Evolutionary conservation across 2,113 vertebrate genomes (phyloP).

Genomic region (Engystomops pustulosus): DNA sequence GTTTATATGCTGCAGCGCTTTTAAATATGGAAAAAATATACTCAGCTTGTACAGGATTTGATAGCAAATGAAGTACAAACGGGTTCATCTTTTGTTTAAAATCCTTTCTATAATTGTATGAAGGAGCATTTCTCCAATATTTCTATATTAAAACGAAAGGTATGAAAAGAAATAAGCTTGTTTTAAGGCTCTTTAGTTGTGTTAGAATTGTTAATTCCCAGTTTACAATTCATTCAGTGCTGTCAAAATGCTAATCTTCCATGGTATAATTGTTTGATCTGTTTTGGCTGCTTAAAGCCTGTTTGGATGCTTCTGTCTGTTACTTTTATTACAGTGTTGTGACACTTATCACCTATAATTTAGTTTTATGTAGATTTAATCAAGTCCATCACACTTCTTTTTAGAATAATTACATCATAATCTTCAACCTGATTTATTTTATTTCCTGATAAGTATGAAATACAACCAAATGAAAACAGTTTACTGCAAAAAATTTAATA

Average conservation of each 20-base stretch:
- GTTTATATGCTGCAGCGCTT: too few relatives aligned
- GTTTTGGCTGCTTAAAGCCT: constrained; percentile 6
- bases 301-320: constrained; percentile 16
- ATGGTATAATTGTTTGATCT: constrained; percentile 40
- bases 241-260: constrained; percentile 31
- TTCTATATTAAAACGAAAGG: too few relatives aligned
- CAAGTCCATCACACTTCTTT: constrained; percentile 14
- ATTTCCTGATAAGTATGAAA: background rate
- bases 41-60: too few relatives aligned
- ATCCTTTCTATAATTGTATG: background rate
- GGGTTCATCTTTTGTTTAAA: too few relatives aligned
- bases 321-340: constrained; percentile 35
- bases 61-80: too few relatives aligned
- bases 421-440: background rate
- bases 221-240: background rate
- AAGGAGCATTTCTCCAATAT: background rate
- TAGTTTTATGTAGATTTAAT: constrained; percentile 36
- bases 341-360: constrained; percentile 31
- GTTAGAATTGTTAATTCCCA: background rate
- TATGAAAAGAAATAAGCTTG: too few relatives aligned
- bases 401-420: background rate
- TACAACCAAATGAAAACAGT: too few relatives aligned
- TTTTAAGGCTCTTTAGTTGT: background rate
- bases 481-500: too few relatives aligned
- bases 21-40: too few relatives aligned